Conservation (phyloP, 1,140 invertebrate genomes). For the Zaprionus nigranus region DNA sequence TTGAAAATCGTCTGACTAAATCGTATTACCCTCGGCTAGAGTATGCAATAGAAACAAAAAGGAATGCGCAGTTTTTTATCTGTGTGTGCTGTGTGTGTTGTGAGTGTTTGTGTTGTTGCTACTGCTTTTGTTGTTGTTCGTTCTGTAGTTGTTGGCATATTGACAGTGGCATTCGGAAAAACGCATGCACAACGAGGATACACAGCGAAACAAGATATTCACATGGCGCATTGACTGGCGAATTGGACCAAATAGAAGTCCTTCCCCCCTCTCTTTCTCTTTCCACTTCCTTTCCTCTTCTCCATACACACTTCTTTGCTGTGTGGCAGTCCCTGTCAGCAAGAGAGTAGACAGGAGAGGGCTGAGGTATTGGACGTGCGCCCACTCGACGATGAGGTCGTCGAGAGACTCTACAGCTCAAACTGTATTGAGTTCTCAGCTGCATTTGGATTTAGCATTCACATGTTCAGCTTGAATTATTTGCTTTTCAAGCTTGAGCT, state of each 20-base stretch:
- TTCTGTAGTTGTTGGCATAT: conserved; percentile 16
- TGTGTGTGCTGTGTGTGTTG: background rate
- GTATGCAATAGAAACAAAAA: conserved; percentile 1
- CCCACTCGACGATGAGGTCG: conserved; percentile 26
- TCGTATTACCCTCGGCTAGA: conserved; percentile 1
- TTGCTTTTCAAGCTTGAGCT: background rate
- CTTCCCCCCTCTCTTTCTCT: background rate
- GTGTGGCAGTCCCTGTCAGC: background rate
- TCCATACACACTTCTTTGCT: background rate
- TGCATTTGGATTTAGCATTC: background rate
- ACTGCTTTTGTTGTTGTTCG: background rate
- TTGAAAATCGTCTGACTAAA: background rate
- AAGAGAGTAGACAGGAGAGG: background rate
- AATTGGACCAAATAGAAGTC: conserved; percentile 19
- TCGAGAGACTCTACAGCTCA: conserved; percentile 10
- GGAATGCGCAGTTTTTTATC: background rate
- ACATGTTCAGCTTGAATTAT: conserved; percentile 1
- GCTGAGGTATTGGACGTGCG: conserved; percentile 7
- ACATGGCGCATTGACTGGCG: conserved; percentile 14
- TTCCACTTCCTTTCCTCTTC: background rate
- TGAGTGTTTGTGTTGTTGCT: conserved; percentile 6
- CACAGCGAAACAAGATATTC: conserved; percentile 34
- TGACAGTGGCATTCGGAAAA: conserved; percentile 29
- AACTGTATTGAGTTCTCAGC: conserved; percentile 16
- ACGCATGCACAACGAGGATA: conserved; percentile 18